Percentiles rank a stretch among this genome's conserved stretches.
Conservation (phyloP, 1,140 invertebrate genomes). For the Epicauta chinensis region DNA sequence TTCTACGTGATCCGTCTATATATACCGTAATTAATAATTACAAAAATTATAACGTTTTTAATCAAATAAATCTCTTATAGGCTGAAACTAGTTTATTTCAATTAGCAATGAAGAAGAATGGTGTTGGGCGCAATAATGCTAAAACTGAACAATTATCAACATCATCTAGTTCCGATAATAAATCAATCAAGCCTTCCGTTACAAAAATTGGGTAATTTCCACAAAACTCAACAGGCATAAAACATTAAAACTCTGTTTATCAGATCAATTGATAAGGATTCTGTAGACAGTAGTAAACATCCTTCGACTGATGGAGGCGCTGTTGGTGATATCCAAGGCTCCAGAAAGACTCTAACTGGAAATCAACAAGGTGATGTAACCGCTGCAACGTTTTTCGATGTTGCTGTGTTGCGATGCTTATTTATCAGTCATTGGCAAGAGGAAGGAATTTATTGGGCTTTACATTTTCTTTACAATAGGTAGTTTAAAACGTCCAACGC, state of each 20-base stretch:
- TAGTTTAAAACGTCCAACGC: too few species aligned
- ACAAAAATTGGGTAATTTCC: conserved; percentile 51
- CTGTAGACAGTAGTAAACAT: conserved; percentile 41
- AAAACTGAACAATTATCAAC: conserved; percentile 47
- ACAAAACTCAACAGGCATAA: not conserved
- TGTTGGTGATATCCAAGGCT: conserved; percentile 22
- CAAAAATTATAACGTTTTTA: not conserved
- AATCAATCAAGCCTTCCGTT: conserved; percentile 45
- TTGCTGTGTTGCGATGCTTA: conserved; percentile 92
- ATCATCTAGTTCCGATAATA: conserved; percentile 45
- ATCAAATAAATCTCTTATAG: conserved; percentile 30
- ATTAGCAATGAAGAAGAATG: conserved; percentile 48
- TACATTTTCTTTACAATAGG: conserved; percentile 90
- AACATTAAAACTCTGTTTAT: too few species aligned
- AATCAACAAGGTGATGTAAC: conserved; percentile 53
- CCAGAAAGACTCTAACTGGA: conserved; percentile 22
- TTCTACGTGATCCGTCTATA: conserved; percentile 53
- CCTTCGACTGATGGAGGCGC: conserved; percentile 22
- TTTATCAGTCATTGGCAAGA: conserved; percentile 97
- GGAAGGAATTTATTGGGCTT: conserved; percentile 95
- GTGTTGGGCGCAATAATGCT: conserved; percentile 43
- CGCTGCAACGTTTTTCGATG: conserved; percentile 93
- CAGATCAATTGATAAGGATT: conserved; percentile 48
- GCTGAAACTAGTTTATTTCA: conserved; percentile 55
- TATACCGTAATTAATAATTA: conserved; percentile 51